Conservation (phyloP, 2,888 invertebrate genomes). For the Melieria crassipennis region DNA sequence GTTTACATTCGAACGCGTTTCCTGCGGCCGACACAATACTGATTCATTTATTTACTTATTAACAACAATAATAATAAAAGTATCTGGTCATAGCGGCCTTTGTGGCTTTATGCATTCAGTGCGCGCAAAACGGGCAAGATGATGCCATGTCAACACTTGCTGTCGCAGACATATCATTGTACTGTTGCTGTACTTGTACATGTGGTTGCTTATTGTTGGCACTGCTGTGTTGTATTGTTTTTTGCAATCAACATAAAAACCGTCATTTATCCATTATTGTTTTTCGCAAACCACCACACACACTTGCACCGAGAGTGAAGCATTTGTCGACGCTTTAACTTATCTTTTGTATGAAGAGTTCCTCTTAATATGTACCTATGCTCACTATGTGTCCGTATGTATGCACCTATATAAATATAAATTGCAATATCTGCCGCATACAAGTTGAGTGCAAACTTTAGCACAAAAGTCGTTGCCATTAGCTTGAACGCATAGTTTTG, state of each 20-base stretch:
- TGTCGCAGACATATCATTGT: no score
- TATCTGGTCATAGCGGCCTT: conserved; percentile 13
- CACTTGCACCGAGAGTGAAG: conserved; percentile 9
- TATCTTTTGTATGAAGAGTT: conserved; percentile 6
- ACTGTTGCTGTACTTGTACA: conserved; percentile 2
- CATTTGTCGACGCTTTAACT: conserved; percentile 12
- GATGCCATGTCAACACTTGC: conserved; percentile 32
- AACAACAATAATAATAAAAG: conserved; percentile 24
- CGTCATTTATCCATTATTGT: conserved; percentile 29
- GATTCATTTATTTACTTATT: conserved; percentile 34
- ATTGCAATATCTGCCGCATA: no score
- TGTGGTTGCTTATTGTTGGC: background rate
- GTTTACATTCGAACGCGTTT: conserved; percentile 2
- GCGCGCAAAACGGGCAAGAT: conserved; percentile 5
- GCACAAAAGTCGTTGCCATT: no score
- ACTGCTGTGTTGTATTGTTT: background rate
- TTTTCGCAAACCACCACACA: conserved; percentile 9
- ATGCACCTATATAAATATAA: no score
- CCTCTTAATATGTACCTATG: no score
- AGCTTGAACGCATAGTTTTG: no score
- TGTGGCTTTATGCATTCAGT: background rate
- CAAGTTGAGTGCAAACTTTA: no score
- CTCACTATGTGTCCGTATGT: no score
- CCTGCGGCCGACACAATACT: conserved; percentile 20
- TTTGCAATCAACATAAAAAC: conserved; percentile 31